phyloP scores from a whole-genome alignment of 2,797 vertebrate genomes.

The Hippocampus kuda region DNA sequence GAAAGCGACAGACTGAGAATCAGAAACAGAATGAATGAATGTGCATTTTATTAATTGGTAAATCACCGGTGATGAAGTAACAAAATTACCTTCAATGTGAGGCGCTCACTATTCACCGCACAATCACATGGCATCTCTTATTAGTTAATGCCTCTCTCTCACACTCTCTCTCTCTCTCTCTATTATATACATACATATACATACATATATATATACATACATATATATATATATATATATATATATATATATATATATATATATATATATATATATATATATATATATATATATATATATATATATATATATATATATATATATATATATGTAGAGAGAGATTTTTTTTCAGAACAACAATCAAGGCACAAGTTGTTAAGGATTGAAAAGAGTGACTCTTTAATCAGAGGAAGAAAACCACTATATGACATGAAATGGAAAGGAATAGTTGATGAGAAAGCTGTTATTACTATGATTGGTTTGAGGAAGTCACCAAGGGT shows the following conservation, averaged over 20 bases:
- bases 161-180: too few relatives aligned
- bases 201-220: too few relatives aligned
- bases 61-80: background rate
- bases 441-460: background rate
- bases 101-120: background rate
- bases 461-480: background rate
- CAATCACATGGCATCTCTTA: background rate
- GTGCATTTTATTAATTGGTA: slow-evolving; percentile 1
- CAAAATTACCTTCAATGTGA: background rate
- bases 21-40: background rate
- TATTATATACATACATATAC: too few relatives aligned
- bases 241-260: background rate
- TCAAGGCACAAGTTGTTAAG: slow-evolving; percentile 15
- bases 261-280: too few relatives aligned
- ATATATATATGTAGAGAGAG: too few relatives aligned
- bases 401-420: background rate
- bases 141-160: too few relatives aligned
- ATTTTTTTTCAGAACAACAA: slow-evolving; percentile 4
- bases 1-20: background rate
- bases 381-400: background rate
- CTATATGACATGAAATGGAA: background rate
- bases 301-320: too few relatives aligned
- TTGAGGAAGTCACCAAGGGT: background rate
- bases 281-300: too few relatives aligned
- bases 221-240: too few relatives aligned